Evolutionary conservation across 1,140 invertebrate species (phyloP).

Genomic region (Meloidogyne hapla): DNA sequence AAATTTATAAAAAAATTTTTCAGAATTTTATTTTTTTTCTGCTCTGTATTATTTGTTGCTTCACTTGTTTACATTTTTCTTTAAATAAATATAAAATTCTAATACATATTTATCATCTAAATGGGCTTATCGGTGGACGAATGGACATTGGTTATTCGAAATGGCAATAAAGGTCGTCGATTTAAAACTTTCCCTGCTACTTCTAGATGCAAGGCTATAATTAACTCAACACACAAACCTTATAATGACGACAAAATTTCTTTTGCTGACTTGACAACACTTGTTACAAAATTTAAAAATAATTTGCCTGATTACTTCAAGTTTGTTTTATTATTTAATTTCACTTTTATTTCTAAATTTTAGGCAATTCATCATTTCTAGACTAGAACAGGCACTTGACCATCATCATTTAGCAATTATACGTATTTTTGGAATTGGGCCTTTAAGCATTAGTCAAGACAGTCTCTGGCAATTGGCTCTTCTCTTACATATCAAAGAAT

Average conservation of each 20-base stretch:
- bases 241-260: background rate
- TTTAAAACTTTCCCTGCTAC: background rate
- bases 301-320: background rate
- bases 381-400: background rate
- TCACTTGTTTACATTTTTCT: too few species aligned
- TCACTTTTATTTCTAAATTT: background rate
- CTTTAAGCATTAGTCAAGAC: background rate
- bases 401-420: background rate
- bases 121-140: background rate
- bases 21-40: too few species aligned
- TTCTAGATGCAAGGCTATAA: background rate
- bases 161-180: background rate
- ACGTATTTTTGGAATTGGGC: constrained; percentile 18
- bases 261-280: background rate
- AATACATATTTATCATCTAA: background rate
- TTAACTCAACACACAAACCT: background rate
- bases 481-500: constrained; percentile 13
- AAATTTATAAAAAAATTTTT: too few species aligned
- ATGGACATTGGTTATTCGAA: background rate
- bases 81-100: too few species aligned
- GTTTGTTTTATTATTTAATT: background rate
- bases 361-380: background rate
- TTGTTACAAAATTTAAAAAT: background rate
- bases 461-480: constrained; percentile 18
- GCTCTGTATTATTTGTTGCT: too few species aligned